These are phyloP conservation scores for Castor canadensis DNA, from an alignment of 2,113 vertebrate species.

Conservation along the genomic window DNA sequence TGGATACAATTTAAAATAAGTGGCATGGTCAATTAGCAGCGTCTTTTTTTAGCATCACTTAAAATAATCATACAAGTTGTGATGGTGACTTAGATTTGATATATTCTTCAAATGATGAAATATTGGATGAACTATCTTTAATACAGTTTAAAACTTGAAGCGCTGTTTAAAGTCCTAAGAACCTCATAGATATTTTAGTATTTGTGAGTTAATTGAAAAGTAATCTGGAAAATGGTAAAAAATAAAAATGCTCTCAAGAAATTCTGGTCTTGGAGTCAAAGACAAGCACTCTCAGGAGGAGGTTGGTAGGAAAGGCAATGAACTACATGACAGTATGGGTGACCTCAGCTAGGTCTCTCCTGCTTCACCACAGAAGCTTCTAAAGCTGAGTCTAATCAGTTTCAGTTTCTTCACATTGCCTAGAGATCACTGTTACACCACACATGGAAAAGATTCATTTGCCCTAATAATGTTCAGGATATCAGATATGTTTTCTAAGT, in stretches of 20 bases:
- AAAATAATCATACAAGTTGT: neutral
- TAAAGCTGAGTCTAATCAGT: neutral
- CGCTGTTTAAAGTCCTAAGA: neutral
- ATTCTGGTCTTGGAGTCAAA: neutral
- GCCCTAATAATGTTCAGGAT: neutral
- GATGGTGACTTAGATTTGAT: slow-evolving; percentile 19
- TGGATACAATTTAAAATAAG: slow-evolving; percentile 27
- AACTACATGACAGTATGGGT: neutral
- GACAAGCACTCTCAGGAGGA: neutral
- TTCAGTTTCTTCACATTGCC: neutral
- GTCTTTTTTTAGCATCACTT: neutral
- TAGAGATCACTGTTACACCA: neutral
- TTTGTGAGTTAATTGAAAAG: slow-evolving; percentile 6
- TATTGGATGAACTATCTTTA: neutral
- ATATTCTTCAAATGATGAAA: neutral
- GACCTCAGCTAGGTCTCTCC: neutral
- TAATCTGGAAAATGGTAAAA: slow-evolving; percentile 13
- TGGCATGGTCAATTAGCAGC: slow-evolving; percentile 14
- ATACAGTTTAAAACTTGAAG: neutral
- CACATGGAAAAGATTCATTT: neutral
- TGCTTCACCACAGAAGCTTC: neutral
- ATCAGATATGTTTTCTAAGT: neutral
- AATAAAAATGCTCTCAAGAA: neutral
- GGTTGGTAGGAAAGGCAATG: neutral
- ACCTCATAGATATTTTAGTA: neutral